Conservation (phyloP, 64 coral and sea anemone genomes). For the Montipora efflorescens region DNA sequence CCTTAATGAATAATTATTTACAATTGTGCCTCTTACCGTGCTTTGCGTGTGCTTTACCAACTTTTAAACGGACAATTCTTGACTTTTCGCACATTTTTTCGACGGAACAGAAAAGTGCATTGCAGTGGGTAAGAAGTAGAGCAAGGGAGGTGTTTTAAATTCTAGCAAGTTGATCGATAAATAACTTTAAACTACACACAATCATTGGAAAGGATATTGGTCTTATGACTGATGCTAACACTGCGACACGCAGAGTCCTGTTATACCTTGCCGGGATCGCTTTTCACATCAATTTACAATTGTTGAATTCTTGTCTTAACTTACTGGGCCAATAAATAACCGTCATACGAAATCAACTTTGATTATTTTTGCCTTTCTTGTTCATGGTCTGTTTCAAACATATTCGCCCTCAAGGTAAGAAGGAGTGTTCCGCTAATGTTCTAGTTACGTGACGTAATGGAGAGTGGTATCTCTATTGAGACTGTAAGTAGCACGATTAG, state of each 20-base stretch:
- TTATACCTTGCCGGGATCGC: too few species aligned
- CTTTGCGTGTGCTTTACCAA: not conserved
- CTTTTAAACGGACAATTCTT: not conserved
- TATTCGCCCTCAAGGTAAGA: not conserved
- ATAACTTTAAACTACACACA: too few species aligned
- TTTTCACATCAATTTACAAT: too few species aligned
- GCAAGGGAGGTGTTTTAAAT: too few species aligned
- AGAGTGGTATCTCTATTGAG: not conserved
- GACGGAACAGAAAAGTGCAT: too few species aligned
- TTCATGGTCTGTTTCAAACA: not conserved
- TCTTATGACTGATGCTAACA: too few species aligned
- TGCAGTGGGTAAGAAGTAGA: too few species aligned
- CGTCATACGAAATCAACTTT: not conserved
- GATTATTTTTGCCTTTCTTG: not conserved
- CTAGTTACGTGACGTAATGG: not conserved
- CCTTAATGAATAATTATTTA: not conserved
- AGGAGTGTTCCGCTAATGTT: not conserved
- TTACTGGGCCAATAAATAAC: not conserved
- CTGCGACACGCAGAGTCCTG: too few species aligned
- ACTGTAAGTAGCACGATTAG: not conserved
- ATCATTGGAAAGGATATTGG: too few species aligned
- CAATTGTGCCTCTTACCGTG: not conserved
- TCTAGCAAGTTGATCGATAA: too few species aligned
- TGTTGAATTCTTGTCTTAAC: too few species aligned
- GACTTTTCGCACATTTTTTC: too few species aligned